Conservation (phyloP, 2,797 vertebrate species). For the Salarias fasciatus region DNA sequence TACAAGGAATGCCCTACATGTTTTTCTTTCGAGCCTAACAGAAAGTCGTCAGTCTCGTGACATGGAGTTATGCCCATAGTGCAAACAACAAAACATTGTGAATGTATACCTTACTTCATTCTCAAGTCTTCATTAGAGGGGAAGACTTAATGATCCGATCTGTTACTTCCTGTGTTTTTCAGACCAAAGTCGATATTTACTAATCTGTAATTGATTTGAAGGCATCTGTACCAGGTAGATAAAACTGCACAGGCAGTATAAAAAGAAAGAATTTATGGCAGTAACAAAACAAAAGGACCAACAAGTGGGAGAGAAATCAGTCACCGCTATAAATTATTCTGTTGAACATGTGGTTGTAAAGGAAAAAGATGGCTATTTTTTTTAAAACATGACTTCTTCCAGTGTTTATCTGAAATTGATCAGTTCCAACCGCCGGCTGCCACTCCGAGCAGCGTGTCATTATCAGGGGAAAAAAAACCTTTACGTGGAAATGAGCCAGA, state of each 20-base stretch:
- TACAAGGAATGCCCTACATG: too few relatives aligned
- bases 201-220: too few relatives aligned
- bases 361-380: neutral
- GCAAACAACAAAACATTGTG: neutral
- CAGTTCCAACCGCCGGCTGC: neutral
- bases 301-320: too few relatives aligned
- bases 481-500: slow-evolving; percentile 5
- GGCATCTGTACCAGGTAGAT: too few relatives aligned
- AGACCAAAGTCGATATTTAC: too few relatives aligned
- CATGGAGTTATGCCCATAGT: too few relatives aligned
- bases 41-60: too few relatives aligned
- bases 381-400: neutral
- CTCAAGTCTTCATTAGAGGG: neutral
- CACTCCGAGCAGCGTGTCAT: slow-evolving; percentile 20
- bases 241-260: neutral
- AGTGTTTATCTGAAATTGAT: slow-evolving; percentile 1
- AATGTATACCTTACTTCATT: neutral
- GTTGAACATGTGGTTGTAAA: neutral
- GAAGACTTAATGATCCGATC: neutral
- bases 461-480: slow-evolving; percentile 3
- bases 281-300: neutral
- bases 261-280: neutral
- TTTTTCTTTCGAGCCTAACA: too few relatives aligned
- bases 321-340: neutral
- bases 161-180: neutral